Conservation (phyloP, 2,888 invertebrate species). For the Pycnomerus fuliginosus region DNA sequence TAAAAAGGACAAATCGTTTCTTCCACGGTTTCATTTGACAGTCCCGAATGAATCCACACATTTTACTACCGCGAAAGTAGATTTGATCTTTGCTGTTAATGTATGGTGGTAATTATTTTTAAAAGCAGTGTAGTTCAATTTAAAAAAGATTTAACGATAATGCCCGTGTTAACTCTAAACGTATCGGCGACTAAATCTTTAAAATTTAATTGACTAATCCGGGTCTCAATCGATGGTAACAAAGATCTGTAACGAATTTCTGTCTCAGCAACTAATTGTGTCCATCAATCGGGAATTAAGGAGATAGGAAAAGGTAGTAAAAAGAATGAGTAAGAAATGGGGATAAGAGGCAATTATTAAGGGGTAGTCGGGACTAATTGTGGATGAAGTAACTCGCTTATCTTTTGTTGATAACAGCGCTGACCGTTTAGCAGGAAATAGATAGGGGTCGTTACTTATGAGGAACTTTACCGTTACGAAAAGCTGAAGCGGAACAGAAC, state of each 20-base stretch:
- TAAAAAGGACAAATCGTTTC: too few relatives aligned
- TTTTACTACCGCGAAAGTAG: too few relatives aligned
- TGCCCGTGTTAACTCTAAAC: conserved; percentile 10
- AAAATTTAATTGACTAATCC: conserved; percentile 14
- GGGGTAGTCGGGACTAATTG: conserved; percentile 21
- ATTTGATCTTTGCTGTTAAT: too few relatives aligned
- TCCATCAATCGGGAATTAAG: conserved; percentile 16
- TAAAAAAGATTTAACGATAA: too few relatives aligned
- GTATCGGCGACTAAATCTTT: conserved; percentile 10
- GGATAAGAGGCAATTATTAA: conserved; percentile 33
- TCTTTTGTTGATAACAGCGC: conserved; percentile 12
- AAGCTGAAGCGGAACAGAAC: conserved; percentile 14
- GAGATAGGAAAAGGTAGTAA: conserved; percentile 30
- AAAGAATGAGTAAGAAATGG: conserved; percentile 27
- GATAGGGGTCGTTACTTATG: conserved; percentile 20
- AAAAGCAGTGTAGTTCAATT: background rate
- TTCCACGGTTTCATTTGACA: too few relatives aligned
- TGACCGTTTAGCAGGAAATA: conserved; percentile 21
- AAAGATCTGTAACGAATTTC: conserved; percentile 2
- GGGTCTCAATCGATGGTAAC: conserved; percentile 4
- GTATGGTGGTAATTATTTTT: conserved; percentile 19
- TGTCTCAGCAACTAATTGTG: conserved; percentile 11
- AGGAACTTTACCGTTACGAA: conserved; percentile 11
- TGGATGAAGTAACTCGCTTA: conserved; percentile 21
- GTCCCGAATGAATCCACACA: too few relatives aligned